These are phyloP conservation scores for Ochlodes sylvanus DNA, from an alignment of 2,888 invertebrate species.

Conservation along the genomic window DNA sequence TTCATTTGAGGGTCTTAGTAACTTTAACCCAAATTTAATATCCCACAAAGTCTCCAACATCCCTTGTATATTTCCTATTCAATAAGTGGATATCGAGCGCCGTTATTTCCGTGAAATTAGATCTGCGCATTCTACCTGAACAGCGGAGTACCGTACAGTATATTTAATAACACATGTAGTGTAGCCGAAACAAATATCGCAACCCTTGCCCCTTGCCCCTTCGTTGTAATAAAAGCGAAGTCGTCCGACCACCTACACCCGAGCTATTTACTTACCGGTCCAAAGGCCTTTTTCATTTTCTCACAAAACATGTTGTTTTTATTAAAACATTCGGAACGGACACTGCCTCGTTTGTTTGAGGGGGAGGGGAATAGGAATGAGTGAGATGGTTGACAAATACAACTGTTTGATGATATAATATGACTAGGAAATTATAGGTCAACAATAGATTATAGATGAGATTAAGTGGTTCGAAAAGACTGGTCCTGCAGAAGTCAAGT, in stretches of 20 bases:
- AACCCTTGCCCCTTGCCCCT: conserved; percentile 51
- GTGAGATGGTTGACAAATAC: not conserved
- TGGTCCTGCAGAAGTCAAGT: too few relatives aligned
- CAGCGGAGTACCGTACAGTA: not conserved
- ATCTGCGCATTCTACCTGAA: too few relatives aligned
- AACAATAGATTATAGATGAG: too few relatives aligned
- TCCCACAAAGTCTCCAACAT: too few relatives aligned
- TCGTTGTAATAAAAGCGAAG: conserved; percentile 60
- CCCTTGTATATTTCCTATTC: too few relatives aligned
- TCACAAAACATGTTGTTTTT: conserved; percentile 61
- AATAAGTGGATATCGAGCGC: too few relatives aligned
- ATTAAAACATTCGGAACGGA: conserved; percentile 55
- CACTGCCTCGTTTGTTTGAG: conserved; percentile 38
- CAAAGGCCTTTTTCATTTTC: conserved; percentile 61
- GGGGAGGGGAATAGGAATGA: not conserved
- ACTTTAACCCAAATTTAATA: too few relatives aligned
- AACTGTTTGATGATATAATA: too few relatives aligned
- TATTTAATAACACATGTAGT: conserved; percentile 37
- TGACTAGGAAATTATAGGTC: too few relatives aligned
- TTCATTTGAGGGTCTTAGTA: too few relatives aligned
- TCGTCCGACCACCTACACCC: conserved; percentile 54
- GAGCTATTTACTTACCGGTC: conserved; percentile 54
- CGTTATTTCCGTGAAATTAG: too few relatives aligned
- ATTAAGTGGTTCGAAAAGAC: too few relatives aligned
- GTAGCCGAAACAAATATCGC: conserved; percentile 54